Conservation (phyloP, 30 jellyfish, hydroid and myxozoan genomes). For the Hydra vulgaris region DNA sequence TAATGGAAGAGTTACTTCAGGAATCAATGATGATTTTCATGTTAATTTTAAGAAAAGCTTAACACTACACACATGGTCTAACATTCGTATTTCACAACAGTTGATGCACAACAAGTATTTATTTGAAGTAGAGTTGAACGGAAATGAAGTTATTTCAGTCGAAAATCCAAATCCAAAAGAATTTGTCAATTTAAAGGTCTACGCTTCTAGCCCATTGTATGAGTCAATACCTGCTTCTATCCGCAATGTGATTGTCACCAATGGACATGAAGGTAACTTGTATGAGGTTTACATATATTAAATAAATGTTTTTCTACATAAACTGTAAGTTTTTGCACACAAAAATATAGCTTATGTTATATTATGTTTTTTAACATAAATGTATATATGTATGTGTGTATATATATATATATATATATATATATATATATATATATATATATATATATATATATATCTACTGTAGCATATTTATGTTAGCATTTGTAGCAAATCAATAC, state of each 20-base stretch:
- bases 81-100: conserved; percentile 1
- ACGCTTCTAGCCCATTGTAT: background rate
- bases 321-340: no score
- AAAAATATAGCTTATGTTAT: no score
- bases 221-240: background rate
- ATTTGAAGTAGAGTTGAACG: background rate
- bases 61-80: background rate
- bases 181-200: background rate
- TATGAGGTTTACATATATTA: no score
- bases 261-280: conserved; percentile 1
- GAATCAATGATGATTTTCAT: background rate
- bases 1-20: conserved; percentile 4
- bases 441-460: no score
- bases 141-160: background rate
- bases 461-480: no score
- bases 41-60: background rate
- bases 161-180: conserved; percentile 5
- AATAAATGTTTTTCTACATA: no score
- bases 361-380: no score
- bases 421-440: no score
- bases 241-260: background rate
- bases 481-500: no score
- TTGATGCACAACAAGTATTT: background rate
- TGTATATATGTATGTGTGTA: no score
- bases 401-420: no score